Conservation (phyloP, 2,113 vertebrate genomes). For the Pycnonotus jocosus region DNA sequence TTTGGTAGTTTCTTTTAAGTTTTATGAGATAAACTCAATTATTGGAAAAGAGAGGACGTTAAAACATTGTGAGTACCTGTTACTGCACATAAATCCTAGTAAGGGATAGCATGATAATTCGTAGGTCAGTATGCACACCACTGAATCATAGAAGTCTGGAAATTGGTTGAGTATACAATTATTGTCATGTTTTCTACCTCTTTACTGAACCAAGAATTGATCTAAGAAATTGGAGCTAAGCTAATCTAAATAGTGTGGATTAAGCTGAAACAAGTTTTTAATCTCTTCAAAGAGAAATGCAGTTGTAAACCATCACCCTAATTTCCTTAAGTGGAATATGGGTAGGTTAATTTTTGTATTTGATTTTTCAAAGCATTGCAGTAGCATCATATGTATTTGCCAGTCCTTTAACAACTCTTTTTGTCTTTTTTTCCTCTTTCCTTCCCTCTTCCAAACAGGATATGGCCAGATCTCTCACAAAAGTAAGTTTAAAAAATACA, state of each 20-base stretch:
- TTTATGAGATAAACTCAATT: not conserved
- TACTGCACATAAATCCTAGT: accelerated
- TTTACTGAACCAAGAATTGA: not conserved
- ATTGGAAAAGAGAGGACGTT: not conserved
- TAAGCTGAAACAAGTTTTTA: not conserved
- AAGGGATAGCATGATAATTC: not conserved
- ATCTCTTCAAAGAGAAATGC: not conserved
- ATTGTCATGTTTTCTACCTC: accelerated
- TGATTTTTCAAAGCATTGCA: not conserved
- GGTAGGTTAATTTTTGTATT: accelerated
- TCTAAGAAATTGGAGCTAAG: not conserved
- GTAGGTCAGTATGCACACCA: accelerated
- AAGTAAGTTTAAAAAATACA: conserved; percentile 80
- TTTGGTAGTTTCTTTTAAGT: not conserved
- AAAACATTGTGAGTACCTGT: not conserved
- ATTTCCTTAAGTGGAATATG: not conserved
- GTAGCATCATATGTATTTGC: not conserved
- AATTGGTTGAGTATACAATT: not conserved
- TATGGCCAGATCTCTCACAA: conserved; percentile 89
- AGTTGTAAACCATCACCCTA: not conserved
- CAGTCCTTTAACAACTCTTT: not conserved
- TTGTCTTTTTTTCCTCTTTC: not conserved
- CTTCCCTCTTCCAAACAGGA: conserved; percentile 64
- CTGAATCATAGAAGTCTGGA: not conserved
- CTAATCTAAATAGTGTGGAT: not conserved